Evolutionary conservation across 2,113 vertebrate genomes (phyloP), one percentile per base, ranked within the genome.

Genomic region (Osmerus eperlanus): DNA sequence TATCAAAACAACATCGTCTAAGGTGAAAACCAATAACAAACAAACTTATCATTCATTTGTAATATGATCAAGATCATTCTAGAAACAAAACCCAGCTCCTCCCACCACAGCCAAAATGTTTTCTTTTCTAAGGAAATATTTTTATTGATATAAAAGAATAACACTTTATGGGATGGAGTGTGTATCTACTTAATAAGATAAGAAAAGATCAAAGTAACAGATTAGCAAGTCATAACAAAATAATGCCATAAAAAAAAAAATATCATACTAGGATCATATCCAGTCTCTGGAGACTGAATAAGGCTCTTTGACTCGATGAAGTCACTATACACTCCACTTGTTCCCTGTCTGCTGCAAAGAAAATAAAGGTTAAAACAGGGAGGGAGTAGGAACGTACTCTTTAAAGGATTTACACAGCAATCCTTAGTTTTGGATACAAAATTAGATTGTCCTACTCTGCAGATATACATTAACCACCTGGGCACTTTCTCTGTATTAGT

Each of bases 191-290:
- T 47, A 47, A 47, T 47, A 47, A 77, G 66, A 78, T 69, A 36
- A 36, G 32, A 65, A 67, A 52, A 61, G 72, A 21, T 58, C 73
- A 55, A 21, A 36, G 3, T 83, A 88, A 88, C 56, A 85, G 80
- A 15, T 56, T 75, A 47, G 7, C 41, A 47, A 47, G 41, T 82
- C 15, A 80, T 70, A 63, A 65, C 53, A 55, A 82, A 79, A 19
- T 18, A 62, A 81, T 81, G 74, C 74, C 62, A 78, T 78, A 67
- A 32, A 75, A 72, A 70, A 7, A 47, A 11, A 1, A 47, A 1
- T 1, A 1, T 23, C 41, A 47, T 47, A 9, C 41, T 9, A 47
- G 9, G 41, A 9, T 47, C 41, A 47, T 2, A 47, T 47, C 41
- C 7, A 5, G 41, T 47, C 41, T 47, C 9, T 47, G 41, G 41